Percentiles rank a stretch among this genome's conserved stretches.
Conservation (phyloP, 2,888 invertebrate genomes). For the Apamea sordens region DNA sequence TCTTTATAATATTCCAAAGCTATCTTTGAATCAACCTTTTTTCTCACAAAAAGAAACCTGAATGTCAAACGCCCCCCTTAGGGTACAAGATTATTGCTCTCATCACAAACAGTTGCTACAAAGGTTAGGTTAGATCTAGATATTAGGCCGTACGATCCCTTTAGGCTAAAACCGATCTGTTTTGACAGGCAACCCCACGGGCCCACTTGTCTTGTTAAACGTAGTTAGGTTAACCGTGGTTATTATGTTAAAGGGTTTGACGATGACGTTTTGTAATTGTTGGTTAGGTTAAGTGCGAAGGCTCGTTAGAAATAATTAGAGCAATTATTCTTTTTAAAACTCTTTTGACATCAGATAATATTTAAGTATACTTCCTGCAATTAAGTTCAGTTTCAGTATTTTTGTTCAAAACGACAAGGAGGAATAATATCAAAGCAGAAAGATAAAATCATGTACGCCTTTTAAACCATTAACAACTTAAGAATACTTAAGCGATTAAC, state of each 20-base stretch:
- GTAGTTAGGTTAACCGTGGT: constrained; percentile 24
- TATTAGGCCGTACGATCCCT: constrained; percentile 29
- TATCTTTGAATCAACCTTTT: constrained; percentile 16
- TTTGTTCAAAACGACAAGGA: background rate
- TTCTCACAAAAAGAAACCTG: background rate
- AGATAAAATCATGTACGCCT: constrained; percentile 2
- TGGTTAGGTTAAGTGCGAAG: constrained; percentile 15
- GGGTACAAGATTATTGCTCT: constrained; percentile 39
- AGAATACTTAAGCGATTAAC: constrained; percentile 16
- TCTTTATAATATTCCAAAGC: constrained; percentile 5
- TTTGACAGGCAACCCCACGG: constrained; percentile 44
- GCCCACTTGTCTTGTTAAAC: constrained; percentile 22
- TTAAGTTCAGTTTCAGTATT: background rate
- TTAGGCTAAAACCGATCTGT: constrained; percentile 41
- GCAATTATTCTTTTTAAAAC: background rate
- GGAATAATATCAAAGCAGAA: background rate
- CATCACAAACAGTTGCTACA: constrained; percentile 21
- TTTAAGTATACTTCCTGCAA: background rate
- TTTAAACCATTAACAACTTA: constrained; percentile 1
- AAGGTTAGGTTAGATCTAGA: constrained; percentile 57
- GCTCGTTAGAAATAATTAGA: constrained; percentile 11
- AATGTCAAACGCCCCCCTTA: constrained; percentile 25
- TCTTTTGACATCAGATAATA: background rate
- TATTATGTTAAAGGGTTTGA: constrained; percentile 23
- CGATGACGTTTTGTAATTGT: constrained; percentile 18